Evolutionary conservation across 2,888 invertebrate genomes (phyloP).

Genomic region (Aleiodes alternator): DNA sequence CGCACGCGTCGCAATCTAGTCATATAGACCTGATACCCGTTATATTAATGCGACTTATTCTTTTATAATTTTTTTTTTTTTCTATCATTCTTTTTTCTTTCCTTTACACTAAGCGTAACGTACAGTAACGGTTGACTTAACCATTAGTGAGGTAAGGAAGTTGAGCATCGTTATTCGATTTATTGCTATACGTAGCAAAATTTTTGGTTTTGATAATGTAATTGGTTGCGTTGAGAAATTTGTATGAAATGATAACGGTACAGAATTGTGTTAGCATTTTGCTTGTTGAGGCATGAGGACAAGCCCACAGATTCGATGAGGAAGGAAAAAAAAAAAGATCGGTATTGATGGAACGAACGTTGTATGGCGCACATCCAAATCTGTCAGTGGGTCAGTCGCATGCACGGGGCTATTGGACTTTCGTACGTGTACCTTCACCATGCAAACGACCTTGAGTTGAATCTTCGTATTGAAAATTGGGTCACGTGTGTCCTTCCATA

Average conservation of each 20-base stretch:
- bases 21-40: constrained; percentile 63
- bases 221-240: neutral
- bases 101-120: constrained; percentile 57
- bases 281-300: neutral
- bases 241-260: too few species aligned
- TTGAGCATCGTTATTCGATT: constrained; percentile 32
- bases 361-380: constrained; percentile 66
- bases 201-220: constrained; percentile 3
- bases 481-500: constrained; percentile 17
- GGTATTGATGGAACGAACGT: neutral
- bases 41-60: constrained; percentile 72
- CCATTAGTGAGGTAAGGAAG: constrained; percentile 48
- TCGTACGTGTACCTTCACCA: constrained; percentile 21
- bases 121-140: constrained; percentile 72
- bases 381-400: constrained; percentile 70
- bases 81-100: constrained; percentile 1
- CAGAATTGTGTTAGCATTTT: neutral
- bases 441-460: constrained; percentile 51
- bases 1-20: constrained; percentile 40
- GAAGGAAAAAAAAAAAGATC: neutral
- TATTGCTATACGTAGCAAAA: neutral
- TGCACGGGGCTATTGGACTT: constrained; percentile 61
- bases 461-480: constrained; percentile 45
- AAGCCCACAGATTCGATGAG: neutral
- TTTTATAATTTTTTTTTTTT: neutral